Base-by-base conservation (phyloP, 2,888 invertebrate species). In the Pasiphila rectangulata region DNA sequence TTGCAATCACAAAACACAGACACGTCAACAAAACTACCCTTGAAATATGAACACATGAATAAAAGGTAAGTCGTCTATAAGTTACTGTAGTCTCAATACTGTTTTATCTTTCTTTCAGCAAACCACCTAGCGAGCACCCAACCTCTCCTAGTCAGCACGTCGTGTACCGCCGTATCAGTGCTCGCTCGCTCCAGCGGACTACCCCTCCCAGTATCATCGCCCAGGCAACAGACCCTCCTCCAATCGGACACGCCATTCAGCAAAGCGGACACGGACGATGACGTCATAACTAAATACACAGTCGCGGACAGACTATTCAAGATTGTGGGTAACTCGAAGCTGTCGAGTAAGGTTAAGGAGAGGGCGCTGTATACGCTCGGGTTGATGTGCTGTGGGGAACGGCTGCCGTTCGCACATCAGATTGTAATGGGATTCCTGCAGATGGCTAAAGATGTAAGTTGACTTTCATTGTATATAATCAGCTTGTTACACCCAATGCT, bases 371-470 rank as follows among this genome's bases (percentile, higher is more conserved):
- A 91, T 59, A 92, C 95, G 41, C 79, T 96, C 23, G 97, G 97
- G 0, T 88, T 94, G 59, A 75, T 97, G 57, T 96, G 96, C 64
- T 92, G 96, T 38, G 97, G 97, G 0, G 96, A 97, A 73, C 85
- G 91, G 42, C 92, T 95, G 61, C 92, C 93, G 15, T 93, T 94
- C 59, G 91, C 93, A 0, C 91, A 92, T 64, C 90, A 92, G 47
- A 92, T 95, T 54, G 90, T 96, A 9, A 91, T 94, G 56, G 94
- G 93, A 46, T 93, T 97, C 60, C 79, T 97, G 50, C 91, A 93
- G 49, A 92, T 94, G 69, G 93, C 94, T 34, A 95, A 94, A 82
- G 93, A 94, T 76, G 95, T 94, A 70, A 84, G 86, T 45, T 7
- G n/a, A 9, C 5, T 24, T n/a, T 23, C 9, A 23, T 9, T 6